Conservation (phyloP, 2,888 invertebrate species). For the Habrosyne pyritoides region DNA sequence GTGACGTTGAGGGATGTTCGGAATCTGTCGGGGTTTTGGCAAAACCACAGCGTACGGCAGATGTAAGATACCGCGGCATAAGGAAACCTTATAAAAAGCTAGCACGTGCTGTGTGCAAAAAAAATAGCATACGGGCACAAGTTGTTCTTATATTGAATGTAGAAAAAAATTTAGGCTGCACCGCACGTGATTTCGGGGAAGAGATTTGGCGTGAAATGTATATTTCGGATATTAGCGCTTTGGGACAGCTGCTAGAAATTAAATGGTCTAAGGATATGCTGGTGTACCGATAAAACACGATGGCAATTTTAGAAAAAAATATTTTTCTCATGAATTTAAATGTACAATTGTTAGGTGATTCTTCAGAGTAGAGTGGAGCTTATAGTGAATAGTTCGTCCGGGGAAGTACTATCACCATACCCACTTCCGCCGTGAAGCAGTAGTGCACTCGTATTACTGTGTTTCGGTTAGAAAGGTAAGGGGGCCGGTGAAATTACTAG, state of each 20-base stretch:
- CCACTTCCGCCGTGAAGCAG: too few species aligned
- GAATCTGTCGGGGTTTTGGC: conserved; percentile 44
- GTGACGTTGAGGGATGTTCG: conserved; percentile 18
- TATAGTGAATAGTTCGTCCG: too few species aligned
- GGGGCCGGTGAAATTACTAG: too few species aligned
- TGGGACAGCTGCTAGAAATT: conserved; percentile 43
- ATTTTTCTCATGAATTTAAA: too few species aligned
- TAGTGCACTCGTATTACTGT: too few species aligned
- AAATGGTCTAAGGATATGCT: background rate
- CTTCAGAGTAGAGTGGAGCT: too few species aligned
- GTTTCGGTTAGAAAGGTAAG: too few species aligned
- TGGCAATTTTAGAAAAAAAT: background rate
- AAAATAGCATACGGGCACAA: conserved; percentile 80
- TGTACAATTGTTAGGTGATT: too few species aligned
- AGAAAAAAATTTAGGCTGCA: conserved; percentile 50
- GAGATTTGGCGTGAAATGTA: conserved; percentile 53
- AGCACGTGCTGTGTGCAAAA: conserved; percentile 72
- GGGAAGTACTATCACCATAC: too few species aligned
- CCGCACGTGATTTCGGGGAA: conserved; percentile 65
- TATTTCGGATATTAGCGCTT: conserved; percentile 50
- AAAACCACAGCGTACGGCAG: conserved; percentile 80
- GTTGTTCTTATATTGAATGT: conserved; percentile 67
- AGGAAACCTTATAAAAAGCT: conserved; percentile 72
- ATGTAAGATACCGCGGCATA: conserved; percentile 67
- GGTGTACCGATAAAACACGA: background rate